phyloP scores from a whole-genome alignment of 2,113 vertebrate species.

The Mustelus asterias region DNA sequence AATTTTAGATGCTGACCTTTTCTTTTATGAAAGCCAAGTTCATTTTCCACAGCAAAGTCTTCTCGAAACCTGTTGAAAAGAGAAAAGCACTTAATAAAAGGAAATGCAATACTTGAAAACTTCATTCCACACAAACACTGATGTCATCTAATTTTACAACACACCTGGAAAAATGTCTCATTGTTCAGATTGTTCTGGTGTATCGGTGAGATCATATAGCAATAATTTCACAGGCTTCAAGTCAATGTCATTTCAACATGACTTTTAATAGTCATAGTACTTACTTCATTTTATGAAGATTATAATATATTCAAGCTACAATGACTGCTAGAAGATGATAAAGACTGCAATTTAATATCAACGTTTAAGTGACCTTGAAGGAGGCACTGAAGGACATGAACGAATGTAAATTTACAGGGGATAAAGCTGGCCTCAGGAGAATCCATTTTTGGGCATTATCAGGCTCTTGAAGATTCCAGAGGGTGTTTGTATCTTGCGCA shows the following conservation, averaged over 20 bases:
- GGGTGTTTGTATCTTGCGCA: too few species aligned
- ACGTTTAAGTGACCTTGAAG: not conserved
- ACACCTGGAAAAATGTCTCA: not conserved
- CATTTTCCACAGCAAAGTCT: slow-evolving; percentile 52
- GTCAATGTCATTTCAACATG: not conserved
- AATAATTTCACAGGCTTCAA: not conserved
- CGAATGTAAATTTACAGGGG: not conserved
- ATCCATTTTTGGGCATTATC: not conserved
- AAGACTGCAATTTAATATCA: not conserved
- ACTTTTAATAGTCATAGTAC: not conserved
- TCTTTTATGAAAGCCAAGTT: slow-evolving; percentile 51
- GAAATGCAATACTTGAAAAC: not conserved
- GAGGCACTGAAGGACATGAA: not conserved
- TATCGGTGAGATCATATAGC: not conserved
- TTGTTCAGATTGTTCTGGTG: not conserved
- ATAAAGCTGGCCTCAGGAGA: not conserved
- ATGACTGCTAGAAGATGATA: not conserved
- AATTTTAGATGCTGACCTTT: slow-evolving; percentile 42
- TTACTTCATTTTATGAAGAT: not conserved
- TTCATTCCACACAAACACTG: not conserved
- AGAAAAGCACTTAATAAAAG: slow-evolving; percentile 40
- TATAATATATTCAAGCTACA: not conserved
- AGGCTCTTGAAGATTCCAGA: not conserved
- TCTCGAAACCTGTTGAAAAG: slow-evolving; percentile 57
- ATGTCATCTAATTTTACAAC: not conserved